Base-by-base conservation (phyloP, 53 echinoderm and acorn worm species). In the Temnopleurus reevesii region DNA sequence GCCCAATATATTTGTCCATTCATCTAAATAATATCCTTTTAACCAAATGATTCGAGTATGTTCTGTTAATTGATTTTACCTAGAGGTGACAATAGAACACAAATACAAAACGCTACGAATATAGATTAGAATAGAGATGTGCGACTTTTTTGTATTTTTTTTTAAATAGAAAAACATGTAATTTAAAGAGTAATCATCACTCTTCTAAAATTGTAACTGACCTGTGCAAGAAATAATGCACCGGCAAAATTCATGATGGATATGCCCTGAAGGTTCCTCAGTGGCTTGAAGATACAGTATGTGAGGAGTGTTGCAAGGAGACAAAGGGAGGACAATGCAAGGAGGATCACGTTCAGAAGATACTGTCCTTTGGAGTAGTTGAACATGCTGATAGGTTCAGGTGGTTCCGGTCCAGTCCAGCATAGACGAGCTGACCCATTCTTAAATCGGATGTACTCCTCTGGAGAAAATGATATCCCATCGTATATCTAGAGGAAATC, bases 201-300 rank as follows among this genome's bases (percentile, higher is more conserved):
- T 9, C 53, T 12, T 13, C 1, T 59, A 24, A 59, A 17, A 59
- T 8, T n/a, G 0, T n/a, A 24, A 63, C 63, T 63, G 12, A 81
- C 81, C 81, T 81, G 81, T 2, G 53, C 81, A 47, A 81, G 19
- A 27, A 81, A 18, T 1, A 81, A 30, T 12, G 81, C 81, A 6
- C 28, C 23, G 31, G 53, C 53, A 30, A 81, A 81, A 31, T 29
- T 81, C 81, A 81, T 81, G 47, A 81, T 53, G 54, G 31, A 26
- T 26, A 81, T 12, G 7, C 81, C 81, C 31, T 81, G 81, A 18
- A 81, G 81, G 53, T 81, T 81, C 53, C 81, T 45, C 54, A 81
- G 53, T 5, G 53, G 27, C 53, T 47, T 81, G 54, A 49, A 53
- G 15, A 81, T 53, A 30, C 49, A 13, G 31, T 81, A 81, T 4